Evolutionary conservation across 2,113 vertebrate genomes (phyloP), one percentile per base, ranked within the genome.

Genomic region (Oncorhynchus gorbuscha): DNA sequence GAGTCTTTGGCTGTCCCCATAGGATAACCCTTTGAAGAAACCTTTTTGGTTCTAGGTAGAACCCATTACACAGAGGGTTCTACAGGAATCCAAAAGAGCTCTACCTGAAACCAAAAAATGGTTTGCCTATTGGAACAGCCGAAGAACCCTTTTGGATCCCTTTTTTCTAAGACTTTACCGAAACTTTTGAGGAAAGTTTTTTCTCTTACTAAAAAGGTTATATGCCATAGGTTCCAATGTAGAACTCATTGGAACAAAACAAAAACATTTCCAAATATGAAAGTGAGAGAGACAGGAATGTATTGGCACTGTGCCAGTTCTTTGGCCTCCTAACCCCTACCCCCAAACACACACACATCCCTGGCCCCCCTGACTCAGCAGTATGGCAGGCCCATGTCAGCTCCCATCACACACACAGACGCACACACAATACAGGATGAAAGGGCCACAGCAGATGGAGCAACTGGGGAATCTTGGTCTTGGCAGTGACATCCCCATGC

Each of bases 371-470:
- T 92, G 85, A 88, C 80, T 91, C 87, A 88, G 89, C 89, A 84
- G 80, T 91, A 79, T 62, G 59, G 71, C 69, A 24, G 85, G 77
- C 72, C 73, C 74, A 81, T 88, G 87, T 92, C 89, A 91, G 78
- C 69, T 85, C 80, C 76, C 81, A 91, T 93, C 88, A 91, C 7
- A 2, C 69, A 81, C 79, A 72, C 81, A 91, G 81, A 89, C 7
- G 1, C 69, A 81, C 79, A 72, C 81, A 91, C 81, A 89, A 88
- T 81, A 76, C 79, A 65, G 71, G 88, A 93, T 90, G 80, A 91
- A 91, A 92, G 83, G 71, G 70, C 1, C 58, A 71, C 39, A 9
- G 76, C 90, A 92, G 88, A 92, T 89, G 89, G 89, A 91, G 84
- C 79, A 8, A 18, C 51, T 55, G 51, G 85, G 89, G 83, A 85